Conservation (phyloP, 2,888 invertebrate genomes). For the Drosophila paucipuncta region DNA sequence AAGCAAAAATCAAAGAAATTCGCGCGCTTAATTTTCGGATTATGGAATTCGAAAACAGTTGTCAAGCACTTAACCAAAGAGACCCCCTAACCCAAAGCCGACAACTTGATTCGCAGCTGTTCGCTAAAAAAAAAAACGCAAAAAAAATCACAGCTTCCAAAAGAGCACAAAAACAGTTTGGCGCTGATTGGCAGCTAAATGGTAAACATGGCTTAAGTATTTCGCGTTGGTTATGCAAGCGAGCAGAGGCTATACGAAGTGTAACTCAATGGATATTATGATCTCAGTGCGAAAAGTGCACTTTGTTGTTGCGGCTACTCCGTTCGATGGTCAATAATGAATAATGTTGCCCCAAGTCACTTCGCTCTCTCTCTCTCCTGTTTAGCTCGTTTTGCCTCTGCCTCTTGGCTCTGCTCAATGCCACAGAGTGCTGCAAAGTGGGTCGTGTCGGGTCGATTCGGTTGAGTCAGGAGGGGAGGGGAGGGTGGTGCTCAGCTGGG, state of each 20-base stretch:
- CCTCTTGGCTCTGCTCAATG: constrained; percentile 53
- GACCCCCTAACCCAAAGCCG: constrained; percentile 6
- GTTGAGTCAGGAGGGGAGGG: neutral
- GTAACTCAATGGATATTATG: constrained; percentile 71
- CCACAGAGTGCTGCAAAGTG: constrained; percentile 66
- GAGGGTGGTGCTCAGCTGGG: neutral
- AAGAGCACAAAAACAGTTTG: constrained; percentile 43
- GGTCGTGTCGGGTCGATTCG: constrained; percentile 68
- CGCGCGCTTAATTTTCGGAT: constrained; percentile 32
- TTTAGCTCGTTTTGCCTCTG: constrained; percentile 8
- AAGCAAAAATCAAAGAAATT: constrained; percentile 55
- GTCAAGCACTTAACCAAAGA: constrained; percentile 1
- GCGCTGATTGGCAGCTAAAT: constrained; percentile 61
- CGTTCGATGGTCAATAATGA: constrained; percentile 27
- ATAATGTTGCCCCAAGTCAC: neutral
- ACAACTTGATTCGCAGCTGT: constrained; percentile 50
- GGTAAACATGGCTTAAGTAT: constrained; percentile 59
- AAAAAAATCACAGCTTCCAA: constrained; percentile 46
- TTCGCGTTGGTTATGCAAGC: constrained; percentile 56
- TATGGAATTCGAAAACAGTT: constrained; percentile 29
- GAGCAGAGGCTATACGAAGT: constrained; percentile 31
- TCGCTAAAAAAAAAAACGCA: constrained; percentile 25
- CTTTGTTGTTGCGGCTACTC: constrained; percentile 57
- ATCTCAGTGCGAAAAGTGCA: constrained; percentile 76
- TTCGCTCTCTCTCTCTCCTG: constrained; percentile 15